These are phyloP conservation scores for Cliona cf. orientalis DNA, from an alignment of 37 sponge, comb jelly and placozoan species.

Conservation along the genomic window DNA sequence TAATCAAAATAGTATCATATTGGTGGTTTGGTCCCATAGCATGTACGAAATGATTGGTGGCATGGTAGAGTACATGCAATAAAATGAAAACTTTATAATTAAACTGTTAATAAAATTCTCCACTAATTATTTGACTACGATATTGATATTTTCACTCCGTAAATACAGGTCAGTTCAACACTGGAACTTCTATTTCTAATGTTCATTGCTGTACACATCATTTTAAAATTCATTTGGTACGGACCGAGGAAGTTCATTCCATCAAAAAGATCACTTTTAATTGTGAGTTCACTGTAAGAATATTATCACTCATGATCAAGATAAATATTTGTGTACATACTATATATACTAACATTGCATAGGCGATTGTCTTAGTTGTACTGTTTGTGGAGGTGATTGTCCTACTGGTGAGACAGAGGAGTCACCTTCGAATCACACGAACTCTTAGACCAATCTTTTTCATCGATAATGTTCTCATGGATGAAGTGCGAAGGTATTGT, in stretches of 20 bases:
- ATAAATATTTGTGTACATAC: no score
- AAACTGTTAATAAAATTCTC: no score
- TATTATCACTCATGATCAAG: no score
- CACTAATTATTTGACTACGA: no score
- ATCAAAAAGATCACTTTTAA: conserved; percentile 45
- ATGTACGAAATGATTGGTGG: no score
- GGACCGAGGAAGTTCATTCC: conserved; percentile 41
- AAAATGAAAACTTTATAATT: no score
- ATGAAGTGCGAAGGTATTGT: conserved; percentile 68
- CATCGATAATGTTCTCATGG: conserved; percentile 60
- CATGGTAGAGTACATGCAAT: no score
- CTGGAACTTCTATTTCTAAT: conserved; percentile 59
- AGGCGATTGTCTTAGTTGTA: conserved; percentile 40
- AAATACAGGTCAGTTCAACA: conserved; percentile 28
- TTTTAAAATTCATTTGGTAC: conserved; percentile 61
- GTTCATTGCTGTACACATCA: conserved; percentile 37
- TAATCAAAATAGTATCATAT: no score
- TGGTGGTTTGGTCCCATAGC: no score
- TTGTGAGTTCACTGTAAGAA: conserved; percentile 53
- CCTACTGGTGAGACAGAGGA: conserved; percentile 25
- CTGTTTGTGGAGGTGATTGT: conserved; percentile 54
- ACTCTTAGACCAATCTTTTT: conserved; percentile 74
- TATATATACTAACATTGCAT: no score
- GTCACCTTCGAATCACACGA: conserved; percentile 63
- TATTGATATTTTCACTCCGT: no score